Conservation (phyloP, 2,888 invertebrate species). For the Sabellastarte sp. region DNA sequence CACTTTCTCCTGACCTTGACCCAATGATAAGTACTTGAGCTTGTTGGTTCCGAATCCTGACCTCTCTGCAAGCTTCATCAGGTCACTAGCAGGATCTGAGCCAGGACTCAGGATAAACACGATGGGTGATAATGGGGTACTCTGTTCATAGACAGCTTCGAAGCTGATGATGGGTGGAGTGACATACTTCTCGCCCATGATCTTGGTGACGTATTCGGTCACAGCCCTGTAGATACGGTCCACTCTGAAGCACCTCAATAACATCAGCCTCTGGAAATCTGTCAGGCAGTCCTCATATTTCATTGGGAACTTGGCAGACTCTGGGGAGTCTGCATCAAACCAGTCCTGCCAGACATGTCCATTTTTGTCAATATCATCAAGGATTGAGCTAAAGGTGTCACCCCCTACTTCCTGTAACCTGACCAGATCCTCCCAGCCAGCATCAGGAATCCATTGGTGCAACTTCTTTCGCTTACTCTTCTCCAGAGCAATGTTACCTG, state of each 20-base stretch:
- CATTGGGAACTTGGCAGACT: constrained; percentile 71
- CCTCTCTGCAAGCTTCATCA: constrained; percentile 60
- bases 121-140: constrained; percentile 68
- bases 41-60: constrained; percentile 59
- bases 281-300: constrained; percentile 69
- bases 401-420: constrained; percentile 73
- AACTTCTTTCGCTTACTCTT: constrained; percentile 71
- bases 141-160: constrained; percentile 81
- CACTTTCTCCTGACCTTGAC: constrained; percentile 62
- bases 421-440: constrained; percentile 82
- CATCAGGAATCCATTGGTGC: constrained; percentile 71
- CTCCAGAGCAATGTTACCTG: constrained; percentile 73
- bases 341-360: constrained; percentile 69
- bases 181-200: constrained; percentile 81
- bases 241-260: constrained; percentile 84
- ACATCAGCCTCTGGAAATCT: constrained; percentile 73
- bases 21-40: constrained; percentile 60
- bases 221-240: constrained; percentile 86
- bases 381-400: constrained; percentile 68
- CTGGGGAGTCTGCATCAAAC: constrained; percentile 83
- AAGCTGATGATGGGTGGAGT: constrained; percentile 85
- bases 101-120: constrained; percentile 61
- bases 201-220: constrained; percentile 68
- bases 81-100: constrained; percentile 60
- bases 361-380: constrained; percentile 66